These are phyloP conservation scores for Alauda arvensis DNA, from an alignment of 2,797 vertebrate species.

Conservation along the genomic window DNA sequence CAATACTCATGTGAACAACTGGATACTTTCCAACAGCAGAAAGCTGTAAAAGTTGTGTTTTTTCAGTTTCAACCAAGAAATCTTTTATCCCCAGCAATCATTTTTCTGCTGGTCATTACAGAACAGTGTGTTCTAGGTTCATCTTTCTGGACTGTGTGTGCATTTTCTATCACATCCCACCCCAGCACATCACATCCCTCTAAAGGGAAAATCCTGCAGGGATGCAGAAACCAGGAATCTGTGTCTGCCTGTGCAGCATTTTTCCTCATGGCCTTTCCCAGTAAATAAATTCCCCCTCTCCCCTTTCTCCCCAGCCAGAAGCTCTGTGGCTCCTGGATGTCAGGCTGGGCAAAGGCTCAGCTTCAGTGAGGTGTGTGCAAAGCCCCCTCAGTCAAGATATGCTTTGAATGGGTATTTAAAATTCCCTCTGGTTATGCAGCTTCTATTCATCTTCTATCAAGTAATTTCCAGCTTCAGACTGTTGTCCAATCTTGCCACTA, in stretches of 20 bases:
- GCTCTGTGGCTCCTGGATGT: background rate
- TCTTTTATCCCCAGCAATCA: background rate
- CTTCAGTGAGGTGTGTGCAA: background rate
- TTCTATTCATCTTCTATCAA: background rate
- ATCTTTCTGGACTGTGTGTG: background rate
- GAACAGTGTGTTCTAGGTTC: background rate
- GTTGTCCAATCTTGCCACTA: background rate
- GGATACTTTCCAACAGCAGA: background rate
- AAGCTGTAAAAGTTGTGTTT: background rate
- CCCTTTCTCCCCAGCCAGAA: background rate
- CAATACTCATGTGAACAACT: background rate
- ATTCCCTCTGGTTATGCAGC: background rate
- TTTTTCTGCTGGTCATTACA: background rate
- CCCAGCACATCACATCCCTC: background rate
- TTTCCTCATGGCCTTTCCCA: background rate
- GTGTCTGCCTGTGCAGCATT: rapidly evolving
- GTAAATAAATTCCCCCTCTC: background rate
- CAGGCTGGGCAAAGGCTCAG: background rate
- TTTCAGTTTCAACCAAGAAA: background rate
- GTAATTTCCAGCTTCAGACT: background rate
- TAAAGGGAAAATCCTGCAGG: background rate
- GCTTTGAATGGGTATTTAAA: background rate
- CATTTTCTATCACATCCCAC: background rate
- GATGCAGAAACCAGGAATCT: background rate
- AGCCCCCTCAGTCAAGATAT: background rate